These are phyloP conservation scores for Nomada hirtipes DNA, from an alignment of 2,888 invertebrate species.

Conservation along the genomic window DNA sequence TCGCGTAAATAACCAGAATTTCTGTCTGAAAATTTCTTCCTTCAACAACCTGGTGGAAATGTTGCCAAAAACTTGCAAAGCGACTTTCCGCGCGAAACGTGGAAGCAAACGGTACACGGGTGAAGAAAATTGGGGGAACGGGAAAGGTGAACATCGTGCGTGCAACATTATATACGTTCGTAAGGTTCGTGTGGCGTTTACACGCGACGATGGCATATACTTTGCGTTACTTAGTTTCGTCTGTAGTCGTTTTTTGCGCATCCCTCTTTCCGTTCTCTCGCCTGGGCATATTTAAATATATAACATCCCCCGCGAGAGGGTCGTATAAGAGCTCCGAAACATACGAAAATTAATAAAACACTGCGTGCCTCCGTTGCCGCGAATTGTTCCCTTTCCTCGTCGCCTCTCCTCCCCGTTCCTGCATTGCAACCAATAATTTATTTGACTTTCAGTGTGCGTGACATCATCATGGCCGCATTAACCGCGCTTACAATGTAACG, in stretches of 20 bases:
- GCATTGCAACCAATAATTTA: slow-evolving; percentile 55
- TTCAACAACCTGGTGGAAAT: not conserved
- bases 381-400: not conserved
- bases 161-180: slow-evolving; percentile 39
- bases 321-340: slow-evolving; percentile 46
- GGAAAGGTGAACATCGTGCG: not conserved
- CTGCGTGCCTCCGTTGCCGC: slow-evolving; percentile 8
- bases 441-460: slow-evolving; percentile 59
- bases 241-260: slow-evolving; percentile 40
- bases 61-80: no score
- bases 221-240: slow-evolving; percentile 51
- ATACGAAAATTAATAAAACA: slow-evolving; percentile 62
- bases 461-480: slow-evolving; percentile 60
- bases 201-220: slow-evolving; percentile 32
- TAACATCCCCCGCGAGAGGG: slow-evolving; percentile 57
- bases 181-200: slow-evolving; percentile 9
- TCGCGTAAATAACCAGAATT: no score
- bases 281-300: slow-evolving; percentile 54
- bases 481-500: slow-evolving; percentile 56
- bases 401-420: not conserved
- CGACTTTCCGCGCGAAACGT: not conserved
- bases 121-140: not conserved
- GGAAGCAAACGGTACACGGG: not conserved
- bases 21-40: not conserved
- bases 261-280: slow-evolving; percentile 40